Base-by-base conservation (phyloP, 2,888 invertebrate species). In the Machimus atricapillus region DNA sequence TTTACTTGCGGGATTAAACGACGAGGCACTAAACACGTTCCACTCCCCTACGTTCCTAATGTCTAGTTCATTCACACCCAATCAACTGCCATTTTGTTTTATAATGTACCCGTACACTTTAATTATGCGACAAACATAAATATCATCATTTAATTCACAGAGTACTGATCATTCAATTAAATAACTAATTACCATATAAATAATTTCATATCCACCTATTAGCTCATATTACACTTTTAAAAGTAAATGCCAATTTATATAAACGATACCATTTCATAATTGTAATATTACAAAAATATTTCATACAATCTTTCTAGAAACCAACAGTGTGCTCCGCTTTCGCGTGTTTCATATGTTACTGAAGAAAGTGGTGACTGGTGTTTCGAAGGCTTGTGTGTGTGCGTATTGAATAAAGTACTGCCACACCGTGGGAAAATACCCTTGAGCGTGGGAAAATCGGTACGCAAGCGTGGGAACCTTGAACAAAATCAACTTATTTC, bases 81-180 rank as follows among this genome's bases (percentile, higher is more conserved):
- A 73, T 83, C 90, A 91, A 91, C 91, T 91, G 91, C 91, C 91
- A 91, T 91, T 91, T 91, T 91, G 91, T 91, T 91, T 91, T 90
- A 90, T 90, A 88, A 89, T 87, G 86, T 76, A 19, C 43, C 76
- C 9, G 52, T 85, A 74, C 86, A 86, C 77, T 56, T 46, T n/a
- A 19, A 31, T 16, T 31, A 34, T 14, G 31, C 8, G 52, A 52
- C 19, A 7, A 16, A n/a, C 16, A 52, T 1, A n/a, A n/a, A 52
- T n/a, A 5, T n/a, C 52, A 19, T n/a, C 2, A n/a, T n/a, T n/a
- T n/a, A 7, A 7, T 52, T 52, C 8, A 66, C 6, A 1, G 0
- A 0, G 12, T 23, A 8, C 9, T 12, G 1, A 27, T 12, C 0
- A 19, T 66, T 23, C 12, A 19, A 66, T 23, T 23, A 66, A 27